Evolutionary conservation across 2,113 vertebrate species (phyloP).

Genomic region (Kobus ellipsiprymnus): DNA sequence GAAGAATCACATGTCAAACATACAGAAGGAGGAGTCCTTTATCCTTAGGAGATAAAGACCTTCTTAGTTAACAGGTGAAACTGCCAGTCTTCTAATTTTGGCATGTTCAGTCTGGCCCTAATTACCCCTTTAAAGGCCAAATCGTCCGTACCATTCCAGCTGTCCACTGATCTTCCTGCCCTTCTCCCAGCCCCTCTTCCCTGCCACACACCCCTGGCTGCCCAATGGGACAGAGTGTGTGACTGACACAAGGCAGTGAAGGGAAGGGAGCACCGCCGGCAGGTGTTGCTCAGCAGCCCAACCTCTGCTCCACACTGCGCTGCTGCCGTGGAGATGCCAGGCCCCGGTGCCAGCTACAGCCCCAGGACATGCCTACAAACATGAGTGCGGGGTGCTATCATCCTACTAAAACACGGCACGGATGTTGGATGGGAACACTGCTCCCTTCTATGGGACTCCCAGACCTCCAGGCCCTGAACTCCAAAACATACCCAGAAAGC

Average conservation of each 20-base stretch:
- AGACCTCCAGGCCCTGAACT: too few species aligned
- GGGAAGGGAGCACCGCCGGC: not conserved
- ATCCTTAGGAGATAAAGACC: not conserved
- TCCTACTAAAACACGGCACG: too few species aligned
- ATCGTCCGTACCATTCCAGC: not conserved
- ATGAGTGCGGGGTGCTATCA: not conserved
- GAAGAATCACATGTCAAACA: not conserved
- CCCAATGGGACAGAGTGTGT: not conserved
- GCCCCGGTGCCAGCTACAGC: not conserved
- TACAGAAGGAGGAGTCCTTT: not conserved
- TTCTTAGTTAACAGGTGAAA: not conserved
- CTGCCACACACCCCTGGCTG: not conserved
- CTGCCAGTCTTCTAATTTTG: not conserved
- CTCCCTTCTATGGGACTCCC: not conserved
- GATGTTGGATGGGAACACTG: not conserved
- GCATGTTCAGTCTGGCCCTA: not conserved
- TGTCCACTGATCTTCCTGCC: not conserved
- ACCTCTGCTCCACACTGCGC: not conserved
- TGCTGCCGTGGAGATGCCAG: not conserved
- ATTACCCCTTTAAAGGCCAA: not conserved
- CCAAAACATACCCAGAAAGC: not conserved
- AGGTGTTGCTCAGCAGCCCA: not conserved
- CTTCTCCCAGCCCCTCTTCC: not conserved
- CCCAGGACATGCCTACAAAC: not conserved
- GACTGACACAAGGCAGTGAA: not conserved